Percentiles rank a stretch among this genome's conserved stretches.
These are phyloP conservation scores for Periophthalmus modestus DNA, from an alignment of 2,113 vertebrate genomes.

Conservation along the genomic window DNA sequence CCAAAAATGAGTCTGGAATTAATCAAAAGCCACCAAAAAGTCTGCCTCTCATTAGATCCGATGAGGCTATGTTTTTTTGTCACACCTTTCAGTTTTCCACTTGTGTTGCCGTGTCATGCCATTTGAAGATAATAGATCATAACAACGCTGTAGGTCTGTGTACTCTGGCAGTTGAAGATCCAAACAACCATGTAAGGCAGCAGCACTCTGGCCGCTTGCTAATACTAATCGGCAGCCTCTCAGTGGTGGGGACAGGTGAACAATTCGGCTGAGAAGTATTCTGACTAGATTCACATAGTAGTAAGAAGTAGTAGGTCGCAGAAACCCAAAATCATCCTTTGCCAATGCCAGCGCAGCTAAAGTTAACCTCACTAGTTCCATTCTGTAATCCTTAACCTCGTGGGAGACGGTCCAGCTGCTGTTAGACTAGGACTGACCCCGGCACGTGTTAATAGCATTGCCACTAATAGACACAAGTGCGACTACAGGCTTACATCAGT, in stretches of 20 bases:
- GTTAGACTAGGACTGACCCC: constrained; percentile 10
- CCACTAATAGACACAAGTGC: constrained; percentile 1
- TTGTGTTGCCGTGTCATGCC: constrained; percentile 39
- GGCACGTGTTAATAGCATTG: constrained; percentile 1
- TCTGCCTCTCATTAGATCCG: background rate
- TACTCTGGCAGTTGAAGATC: constrained; percentile 62
- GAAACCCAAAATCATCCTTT: constrained; percentile 23
- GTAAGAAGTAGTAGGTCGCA: constrained; percentile 21
- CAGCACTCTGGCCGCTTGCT: constrained; percentile 42
- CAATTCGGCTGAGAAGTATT: constrained; percentile 19
- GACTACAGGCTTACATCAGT: background rate
- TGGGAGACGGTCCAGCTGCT: constrained; percentile 44
- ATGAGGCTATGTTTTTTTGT: constrained; percentile 17
- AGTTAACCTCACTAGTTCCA: constrained; percentile 55
- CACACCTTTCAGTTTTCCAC: constrained; percentile 43
- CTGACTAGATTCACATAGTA: background rate
- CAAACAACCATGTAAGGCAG: constrained; percentile 74
- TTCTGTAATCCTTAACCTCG: constrained; percentile 28
- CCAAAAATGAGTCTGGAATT: background rate
- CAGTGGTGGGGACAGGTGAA: constrained; percentile 62
- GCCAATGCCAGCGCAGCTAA: constrained; percentile 31
- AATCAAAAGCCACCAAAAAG: background rate
- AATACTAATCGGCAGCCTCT: constrained; percentile 33
- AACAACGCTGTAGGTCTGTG: constrained; percentile 62
- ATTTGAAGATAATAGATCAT: constrained; percentile 65